Evolutionary conservation across 2,888 invertebrate species (phyloP), one percentile per base, ranked within the genome.

Genomic region (Diplolepis rosae): DNA sequence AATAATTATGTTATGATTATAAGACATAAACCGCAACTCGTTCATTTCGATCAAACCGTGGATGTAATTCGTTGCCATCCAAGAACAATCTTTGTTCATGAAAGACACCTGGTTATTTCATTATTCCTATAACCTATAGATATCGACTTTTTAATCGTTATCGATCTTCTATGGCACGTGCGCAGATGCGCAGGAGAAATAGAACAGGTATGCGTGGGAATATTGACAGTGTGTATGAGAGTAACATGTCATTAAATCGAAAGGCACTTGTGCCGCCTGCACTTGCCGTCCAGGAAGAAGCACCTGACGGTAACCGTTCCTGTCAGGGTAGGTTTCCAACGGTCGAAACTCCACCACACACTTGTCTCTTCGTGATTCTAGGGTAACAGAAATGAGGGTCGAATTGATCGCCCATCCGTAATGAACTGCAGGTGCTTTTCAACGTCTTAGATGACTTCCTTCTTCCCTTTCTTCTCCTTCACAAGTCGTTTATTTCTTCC

Each of bases 231-330:
- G 54, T 69, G 45, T 30, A 39, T 50, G 68, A 75, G 79, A 75
- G 79, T 78, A 84, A 84, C 82, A 82, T 85, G 83, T 84, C 85
- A 86, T 87, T 85, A 85, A 86, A 84, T 85, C 86, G 86, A 84
- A 85, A 81, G n/a, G 81, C 83, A 83, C 84, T 84, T 83, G 85
- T 80, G 81, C 82, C 82, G 82, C 80, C 79, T 83, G 86, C 86
- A 87, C 87, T 87, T 87, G 87, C 84, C 85, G 82, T 85, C 81
- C 85, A 85, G 87, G 87, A 87, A 86, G 86, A 81, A 80, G 84
- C 87, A 87, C 87, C 87, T 87, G 87, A 87, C 84, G 82, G 69
- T 73, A 71, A 71, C 77, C 77, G 76, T 39, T 48, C 74, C 67
- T 52, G 76, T 45, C 77, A 73, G 83, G 83, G 83, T 84, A 79